Percentiles rank a stretch among this genome's conserved stretches.
phyloP scores from a whole-genome alignment of 2,888 invertebrate species.

The Phytoseiulus persimilis region DNA sequence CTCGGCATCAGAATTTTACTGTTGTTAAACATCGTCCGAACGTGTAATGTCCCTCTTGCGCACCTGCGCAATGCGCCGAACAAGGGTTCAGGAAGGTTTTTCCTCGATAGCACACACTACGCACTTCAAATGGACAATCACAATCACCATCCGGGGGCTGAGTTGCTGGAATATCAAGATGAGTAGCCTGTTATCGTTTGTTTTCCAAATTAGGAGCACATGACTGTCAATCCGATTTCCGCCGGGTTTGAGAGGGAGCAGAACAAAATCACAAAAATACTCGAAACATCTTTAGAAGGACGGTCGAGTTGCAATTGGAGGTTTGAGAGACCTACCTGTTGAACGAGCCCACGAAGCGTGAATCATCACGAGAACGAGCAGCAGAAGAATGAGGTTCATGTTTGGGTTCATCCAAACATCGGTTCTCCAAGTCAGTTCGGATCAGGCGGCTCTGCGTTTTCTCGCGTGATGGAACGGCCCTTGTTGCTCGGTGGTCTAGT shows the following conservation, averaged over 20 bases:
- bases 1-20: not conserved
- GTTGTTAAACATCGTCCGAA: not conserved
- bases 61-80: not conserved
- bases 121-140: not conserved
- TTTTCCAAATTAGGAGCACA: no score
- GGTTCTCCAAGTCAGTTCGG: not conserved
- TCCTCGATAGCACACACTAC: not conserved
- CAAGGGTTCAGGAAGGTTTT: not conserved
- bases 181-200: no score
- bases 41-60: not conserved
- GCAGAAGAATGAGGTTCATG: not conserved
- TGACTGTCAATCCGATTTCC: no score
- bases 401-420: not conserved
- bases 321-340: not conserved
- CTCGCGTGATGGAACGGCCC: not conserved
- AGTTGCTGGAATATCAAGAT: not conserved
- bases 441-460: not conserved
- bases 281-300: no score
- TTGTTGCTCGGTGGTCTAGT: not conserved
- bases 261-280: no score
- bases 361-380: not conserved
- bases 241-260: no score
- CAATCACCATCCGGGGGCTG: not conserved
- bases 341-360: not conserved
- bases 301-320: no score